phyloP scores from a whole-genome alignment of 2,113 vertebrate genomes.

The Macaca nemestrina region DNA sequence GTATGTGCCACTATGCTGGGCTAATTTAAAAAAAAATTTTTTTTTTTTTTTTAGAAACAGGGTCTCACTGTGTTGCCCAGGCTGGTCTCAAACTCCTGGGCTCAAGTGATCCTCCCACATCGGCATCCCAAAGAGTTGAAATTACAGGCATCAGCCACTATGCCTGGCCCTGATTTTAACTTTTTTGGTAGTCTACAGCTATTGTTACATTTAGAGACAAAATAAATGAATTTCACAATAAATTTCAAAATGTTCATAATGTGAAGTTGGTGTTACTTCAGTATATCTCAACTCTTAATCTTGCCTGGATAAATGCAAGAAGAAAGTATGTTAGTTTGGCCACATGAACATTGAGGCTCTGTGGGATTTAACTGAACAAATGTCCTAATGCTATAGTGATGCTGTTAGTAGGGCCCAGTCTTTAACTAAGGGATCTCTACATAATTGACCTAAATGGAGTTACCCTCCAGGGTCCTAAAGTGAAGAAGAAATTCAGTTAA shows the following conservation, averaged over 20 bases:
- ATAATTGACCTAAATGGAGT: conserved; percentile 89
- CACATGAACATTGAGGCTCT: conserved; percentile 90
- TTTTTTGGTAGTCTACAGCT: background rate
- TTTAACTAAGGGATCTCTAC: conserved; percentile 90
- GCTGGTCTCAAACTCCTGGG: too few species aligned
- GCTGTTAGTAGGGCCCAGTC: conserved; percentile 88
- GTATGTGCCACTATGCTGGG: too few species aligned
- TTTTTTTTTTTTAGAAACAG: too few species aligned
- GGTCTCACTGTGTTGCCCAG: too few species aligned
- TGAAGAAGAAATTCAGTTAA: conserved; percentile 91
- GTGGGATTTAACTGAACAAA: conserved; percentile 90
- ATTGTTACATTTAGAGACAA: conserved; percentile 72
- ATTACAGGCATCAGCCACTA: too few species aligned
- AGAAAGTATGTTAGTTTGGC: conserved; percentile 90
- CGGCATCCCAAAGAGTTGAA: too few species aligned
- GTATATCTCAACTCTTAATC: conserved; percentile 92
- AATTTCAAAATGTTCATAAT: conserved; percentile 90
- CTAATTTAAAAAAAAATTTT: too few species aligned
- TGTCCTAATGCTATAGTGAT: conserved; percentile 91
- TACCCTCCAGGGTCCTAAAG: conserved; percentile 87
- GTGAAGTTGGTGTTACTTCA: conserved; percentile 91
- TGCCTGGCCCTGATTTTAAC: conserved; percentile 84
- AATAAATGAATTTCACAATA: conserved; percentile 91
- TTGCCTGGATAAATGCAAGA: conserved; percentile 92
- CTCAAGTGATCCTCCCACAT: too few species aligned